Conservation (phyloP, 2,797 vertebrate species). For the Megaceryle alcyon region DNA sequence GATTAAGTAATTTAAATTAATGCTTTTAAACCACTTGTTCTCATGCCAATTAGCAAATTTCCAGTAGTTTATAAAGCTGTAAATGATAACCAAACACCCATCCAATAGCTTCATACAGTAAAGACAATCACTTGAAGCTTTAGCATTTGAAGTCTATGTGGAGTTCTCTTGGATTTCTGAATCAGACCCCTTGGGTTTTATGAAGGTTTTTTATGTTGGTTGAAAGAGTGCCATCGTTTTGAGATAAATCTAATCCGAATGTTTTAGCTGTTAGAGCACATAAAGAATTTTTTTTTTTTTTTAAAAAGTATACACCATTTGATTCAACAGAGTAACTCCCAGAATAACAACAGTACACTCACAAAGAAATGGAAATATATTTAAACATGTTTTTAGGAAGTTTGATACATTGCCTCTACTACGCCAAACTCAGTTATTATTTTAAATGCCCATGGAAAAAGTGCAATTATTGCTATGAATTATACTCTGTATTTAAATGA, state of each 20-base stretch:
- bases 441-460: not conserved
- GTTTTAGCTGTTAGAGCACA: not conserved
- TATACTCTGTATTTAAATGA: not conserved
- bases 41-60: not conserved
- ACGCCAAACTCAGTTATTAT: not conserved
- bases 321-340: not conserved
- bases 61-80: not conserved
- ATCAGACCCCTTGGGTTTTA: not conserved
- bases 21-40: not conserved
- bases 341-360: not conserved
- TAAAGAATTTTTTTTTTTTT: not conserved
- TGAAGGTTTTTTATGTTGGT: not conserved
- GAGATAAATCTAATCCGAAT: not conserved
- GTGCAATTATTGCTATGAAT: not conserved
- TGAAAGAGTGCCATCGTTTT: not conserved
- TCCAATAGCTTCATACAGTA: not conserved
- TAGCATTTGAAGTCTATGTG: not conserved
- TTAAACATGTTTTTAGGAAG: not conserved
- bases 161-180: slow-evolving; percentile 18
- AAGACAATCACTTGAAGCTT: not conserved
- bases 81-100: not conserved
- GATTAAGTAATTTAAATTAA: not conserved
- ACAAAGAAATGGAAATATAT: not conserved
- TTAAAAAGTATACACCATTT: not conserved
- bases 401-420: not conserved